phyloP scores from a whole-genome alignment of 2,797 vertebrate species.

The Discoglossus pictus region DNA sequence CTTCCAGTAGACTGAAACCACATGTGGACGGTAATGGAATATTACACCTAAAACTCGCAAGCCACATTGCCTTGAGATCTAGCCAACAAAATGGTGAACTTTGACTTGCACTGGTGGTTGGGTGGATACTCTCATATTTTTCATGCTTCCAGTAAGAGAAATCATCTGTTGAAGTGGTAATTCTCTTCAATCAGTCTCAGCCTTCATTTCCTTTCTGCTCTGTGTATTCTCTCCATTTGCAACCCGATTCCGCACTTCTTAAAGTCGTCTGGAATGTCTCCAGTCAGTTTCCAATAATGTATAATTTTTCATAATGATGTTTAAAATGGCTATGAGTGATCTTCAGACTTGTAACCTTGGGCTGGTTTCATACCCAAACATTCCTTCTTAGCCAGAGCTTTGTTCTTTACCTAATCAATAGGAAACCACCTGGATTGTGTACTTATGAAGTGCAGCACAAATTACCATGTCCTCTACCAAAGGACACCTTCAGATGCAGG shows the following conservation, averaged over 20 bases:
- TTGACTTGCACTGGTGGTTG: neutral
- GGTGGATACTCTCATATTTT: neutral
- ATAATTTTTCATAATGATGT: slow-evolving; percentile 12
- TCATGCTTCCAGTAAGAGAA: slow-evolving; percentile 23
- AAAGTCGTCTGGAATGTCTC: slow-evolving; percentile 12
- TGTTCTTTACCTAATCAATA: too few relatives aligned
- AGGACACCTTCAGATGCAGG: too few relatives aligned
- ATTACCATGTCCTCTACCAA: too few relatives aligned
- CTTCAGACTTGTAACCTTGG: slow-evolving; percentile 12
- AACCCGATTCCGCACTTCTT: slow-evolving; percentile 1
- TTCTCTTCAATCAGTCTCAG: slow-evolving; percentile 31
- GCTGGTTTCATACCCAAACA: neutral
- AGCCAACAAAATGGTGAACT: slow-evolving; percentile 6
- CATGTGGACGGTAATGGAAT: slow-evolving; percentile 38
- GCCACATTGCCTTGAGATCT: slow-evolving; percentile 4
- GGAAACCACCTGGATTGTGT: too few relatives aligned
- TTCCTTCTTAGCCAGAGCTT: too few relatives aligned
- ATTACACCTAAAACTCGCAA: slow-evolving; percentile 13
- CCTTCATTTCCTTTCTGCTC: slow-evolving; percentile 2
- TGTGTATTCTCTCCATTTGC: neutral
- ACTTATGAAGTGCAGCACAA: too few relatives aligned
- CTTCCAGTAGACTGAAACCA: slow-evolving; percentile 31
- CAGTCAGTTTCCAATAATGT: slow-evolving; percentile 23
- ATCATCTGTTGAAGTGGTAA: slow-evolving; percentile 36
- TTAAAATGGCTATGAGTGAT: slow-evolving; percentile 8